Evolutionary conservation across 2,113 vertebrate genomes (phyloP), one percentile per base, ranked within the genome.

Genomic region (Pluvialis apricaria): DNA sequence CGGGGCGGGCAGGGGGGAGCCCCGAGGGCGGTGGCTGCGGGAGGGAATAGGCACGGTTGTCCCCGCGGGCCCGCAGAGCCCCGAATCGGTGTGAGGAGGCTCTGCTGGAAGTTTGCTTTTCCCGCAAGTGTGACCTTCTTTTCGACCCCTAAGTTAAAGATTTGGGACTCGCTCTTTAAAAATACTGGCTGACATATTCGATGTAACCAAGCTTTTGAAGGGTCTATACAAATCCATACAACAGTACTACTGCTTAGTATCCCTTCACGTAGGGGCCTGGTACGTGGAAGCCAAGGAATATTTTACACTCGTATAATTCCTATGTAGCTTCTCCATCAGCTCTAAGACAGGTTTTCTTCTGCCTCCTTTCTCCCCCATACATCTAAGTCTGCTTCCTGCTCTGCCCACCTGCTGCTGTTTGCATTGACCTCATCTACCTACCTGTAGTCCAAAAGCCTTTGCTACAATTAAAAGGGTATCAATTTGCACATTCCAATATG

Each of bases 41-140:
- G 18, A 4, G 1, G 40, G 34, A 40, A 2, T 0, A 3, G 26
- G 32, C 15, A 2, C 32, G 18, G 21, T 11, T 29, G 12, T n/a
- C 15, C 38, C 52, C 10, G 10, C 8, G 29, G 9, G 9, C 32
- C 36, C 6, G 28, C 55, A 76, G 40, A 18, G 14, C 14, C 40
- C 42, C 18, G 8, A 25, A 18, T 1, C 21, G 8, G 29, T 2
- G 38, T 26, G 6, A 28, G 38, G 36, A 34, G 15, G 40, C 5
- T 34, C 19, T 32, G 49, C 44, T 64, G 36, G 61, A 58, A 79
- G 49, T 36, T 45, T 29, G n/a, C 38, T 21, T 10, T n/a, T 69
- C 36, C 72, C 28, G 0, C 54, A 40, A 73, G 38, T 2, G 4
- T 8, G 51, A 54, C 29, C 29, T 62, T 51, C 45, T 38, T 62